Percentiles rank a stretch among this genome's conserved stretches.
Conservation (phyloP, 1,140 invertebrate genomes). For the Colletes gigas region DNA sequence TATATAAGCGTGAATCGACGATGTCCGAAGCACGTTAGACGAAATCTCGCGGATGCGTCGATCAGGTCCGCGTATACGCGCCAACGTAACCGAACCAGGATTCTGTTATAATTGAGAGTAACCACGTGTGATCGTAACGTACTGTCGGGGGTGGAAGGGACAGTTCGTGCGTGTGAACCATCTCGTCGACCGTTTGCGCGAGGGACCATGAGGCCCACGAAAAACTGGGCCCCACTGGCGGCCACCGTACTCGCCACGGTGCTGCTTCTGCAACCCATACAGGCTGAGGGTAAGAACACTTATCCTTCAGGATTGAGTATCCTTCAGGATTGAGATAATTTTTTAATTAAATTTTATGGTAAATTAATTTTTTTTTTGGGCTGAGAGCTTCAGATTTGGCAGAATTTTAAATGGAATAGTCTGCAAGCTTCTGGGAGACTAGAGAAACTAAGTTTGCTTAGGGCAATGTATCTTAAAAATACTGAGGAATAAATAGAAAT, state of each 20-base stretch:
- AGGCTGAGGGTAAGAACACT: conserved; percentile 72
- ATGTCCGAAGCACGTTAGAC: conserved; percentile 80
- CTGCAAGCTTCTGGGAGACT: no score
- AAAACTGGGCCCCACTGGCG: conserved; percentile 70
- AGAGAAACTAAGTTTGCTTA: no score
- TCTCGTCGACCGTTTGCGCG: conserved; percentile 3
- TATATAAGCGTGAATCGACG: conserved; percentile 79
- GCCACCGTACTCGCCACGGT: conserved; percentile 70
- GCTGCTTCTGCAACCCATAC: conserved; percentile 64
- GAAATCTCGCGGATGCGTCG: conserved; percentile 74
- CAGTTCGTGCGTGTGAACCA: conserved; percentile 59
- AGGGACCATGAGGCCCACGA: conserved; percentile 65
- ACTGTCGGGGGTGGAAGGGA: not conserved
- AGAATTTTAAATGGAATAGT: no score
- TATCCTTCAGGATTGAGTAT: not conserved
- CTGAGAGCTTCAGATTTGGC: no score
- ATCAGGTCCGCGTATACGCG: conserved; percentile 61
- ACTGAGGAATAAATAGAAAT: no score
- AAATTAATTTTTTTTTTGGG: no score
- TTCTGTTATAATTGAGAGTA: not conserved
- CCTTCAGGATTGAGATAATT: no score
- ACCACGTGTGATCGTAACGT: conserved; percentile 3
- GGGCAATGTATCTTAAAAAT: no score
- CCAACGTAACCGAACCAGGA: not conserved
- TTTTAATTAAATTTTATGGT: no score